A percentile compares a stretch with the other conserved stretches of the same genome.
Conservation (phyloP, 2,797 vertebrate species). For the Xiphorhynchus erythropygius region DNA sequence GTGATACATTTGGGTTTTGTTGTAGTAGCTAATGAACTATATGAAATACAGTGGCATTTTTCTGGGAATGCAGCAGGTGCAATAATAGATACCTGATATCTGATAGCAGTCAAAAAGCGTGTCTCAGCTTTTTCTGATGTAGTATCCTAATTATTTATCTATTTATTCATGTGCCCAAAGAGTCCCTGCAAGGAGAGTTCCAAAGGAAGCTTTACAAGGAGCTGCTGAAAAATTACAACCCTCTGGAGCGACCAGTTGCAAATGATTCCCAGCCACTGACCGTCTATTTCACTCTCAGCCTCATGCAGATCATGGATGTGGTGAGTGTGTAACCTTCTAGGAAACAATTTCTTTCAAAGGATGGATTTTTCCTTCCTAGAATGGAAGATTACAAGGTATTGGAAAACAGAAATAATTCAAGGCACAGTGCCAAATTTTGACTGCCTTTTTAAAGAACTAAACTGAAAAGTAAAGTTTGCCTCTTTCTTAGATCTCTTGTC, state of each 20-base stretch:
- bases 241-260: slow-evolving; percentile 91
- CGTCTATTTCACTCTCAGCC: slow-evolving; percentile 88
- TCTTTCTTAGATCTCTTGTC: background rate
- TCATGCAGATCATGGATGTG: slow-evolving; percentile 98
- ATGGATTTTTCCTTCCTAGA: background rate
- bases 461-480: background rate
- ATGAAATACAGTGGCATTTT: background rate
- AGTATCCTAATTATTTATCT: background rate
- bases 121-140: background rate
- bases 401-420: background rate
- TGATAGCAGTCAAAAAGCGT: background rate
- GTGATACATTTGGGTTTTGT: background rate
- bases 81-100: background rate
- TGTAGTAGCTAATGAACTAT: background rate
- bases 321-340: slow-evolving; percentile 75
- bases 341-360: background rate
- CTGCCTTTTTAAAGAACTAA: background rate
- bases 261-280: slow-evolving; percentile 94
- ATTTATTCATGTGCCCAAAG: slow-evolving; percentile 68
- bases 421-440: background rate
- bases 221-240: slow-evolving; percentile 95
- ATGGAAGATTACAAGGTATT: background rate
- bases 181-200: slow-evolving; percentile 92
- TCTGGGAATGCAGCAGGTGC: background rate
- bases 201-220: slow-evolving; percentile 94